Evolutionary conservation across 2,888 invertebrate species (phyloP).

Genomic region (Hemistola chrysoprasaria): DNA sequence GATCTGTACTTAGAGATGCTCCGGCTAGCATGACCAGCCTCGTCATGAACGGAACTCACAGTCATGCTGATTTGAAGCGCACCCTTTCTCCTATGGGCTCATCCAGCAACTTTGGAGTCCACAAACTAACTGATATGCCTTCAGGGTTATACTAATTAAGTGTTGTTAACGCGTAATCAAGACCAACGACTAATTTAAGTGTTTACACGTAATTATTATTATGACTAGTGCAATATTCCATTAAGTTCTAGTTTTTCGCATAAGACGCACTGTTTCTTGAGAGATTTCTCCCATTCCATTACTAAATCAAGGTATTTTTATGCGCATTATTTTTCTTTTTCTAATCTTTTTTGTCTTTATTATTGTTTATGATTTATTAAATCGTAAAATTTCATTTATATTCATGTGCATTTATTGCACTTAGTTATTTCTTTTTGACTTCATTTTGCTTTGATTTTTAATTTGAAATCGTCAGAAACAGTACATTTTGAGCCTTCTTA

Average conservation of each 20-base stretch:
- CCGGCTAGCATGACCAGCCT: slow-evolving; percentile 76
- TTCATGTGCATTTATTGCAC: neutral
- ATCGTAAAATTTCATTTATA: no score
- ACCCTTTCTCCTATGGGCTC: slow-evolving; percentile 63
- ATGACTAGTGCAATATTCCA: slow-evolving; percentile 75
- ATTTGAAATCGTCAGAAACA: slow-evolving; percentile 13
- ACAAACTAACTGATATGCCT: slow-evolving; percentile 88
- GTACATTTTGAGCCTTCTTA: slow-evolving; percentile 14
- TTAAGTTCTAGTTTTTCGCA: slow-evolving; percentile 33
- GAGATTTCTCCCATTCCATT: slow-evolving; percentile 3
- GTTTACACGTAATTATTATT: slow-evolving; percentile 61
- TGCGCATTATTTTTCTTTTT: no score
- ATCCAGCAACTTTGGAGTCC: slow-evolving; percentile 66
- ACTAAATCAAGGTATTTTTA: neutral
- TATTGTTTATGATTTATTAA: no score
- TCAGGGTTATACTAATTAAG: slow-evolving; percentile 85
- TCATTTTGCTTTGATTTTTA: neutral
- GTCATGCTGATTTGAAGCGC: slow-evolving; percentile 71
- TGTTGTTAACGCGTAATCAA: slow-evolving; percentile 46
- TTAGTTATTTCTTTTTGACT: neutral
- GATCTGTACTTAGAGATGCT: slow-evolving; percentile 73
- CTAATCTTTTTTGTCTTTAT: no score
- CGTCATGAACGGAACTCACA: slow-evolving; percentile 67
- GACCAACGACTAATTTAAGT: slow-evolving; percentile 79
- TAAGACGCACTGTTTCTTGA: slow-evolving; percentile 26